Conservation (phyloP, 2,888 invertebrate genomes). For the Oxystoma pomonae region DNA sequence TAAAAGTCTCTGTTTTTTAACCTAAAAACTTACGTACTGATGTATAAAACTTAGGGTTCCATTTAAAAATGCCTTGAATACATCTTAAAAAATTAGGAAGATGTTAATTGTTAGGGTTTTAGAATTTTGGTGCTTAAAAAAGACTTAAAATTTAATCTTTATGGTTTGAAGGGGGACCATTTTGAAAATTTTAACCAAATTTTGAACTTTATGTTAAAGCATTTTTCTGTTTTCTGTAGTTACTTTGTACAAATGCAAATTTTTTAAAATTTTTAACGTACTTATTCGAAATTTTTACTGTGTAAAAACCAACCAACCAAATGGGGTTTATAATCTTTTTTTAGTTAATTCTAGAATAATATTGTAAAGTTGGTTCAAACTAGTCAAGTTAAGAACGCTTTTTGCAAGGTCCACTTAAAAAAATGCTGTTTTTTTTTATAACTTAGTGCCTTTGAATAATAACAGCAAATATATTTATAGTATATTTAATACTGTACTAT, state of each 20-base stretch:
- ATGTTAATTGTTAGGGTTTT: background rate
- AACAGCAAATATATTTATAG: slow-evolving; percentile 28
- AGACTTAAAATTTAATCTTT: slow-evolving; percentile 1
- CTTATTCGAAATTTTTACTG: too few relatives aligned
- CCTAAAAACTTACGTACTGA: background rate
- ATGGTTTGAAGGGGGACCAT: slow-evolving; percentile 5
- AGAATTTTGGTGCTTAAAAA: slow-evolving; percentile 1
- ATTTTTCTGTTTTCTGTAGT: too few relatives aligned
- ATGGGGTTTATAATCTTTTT: slow-evolving; percentile 1
- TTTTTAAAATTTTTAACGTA: too few relatives aligned
- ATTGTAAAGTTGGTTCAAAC: slow-evolving; percentile 19
- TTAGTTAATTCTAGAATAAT: too few relatives aligned
- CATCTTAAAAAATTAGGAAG: slow-evolving; percentile 24
- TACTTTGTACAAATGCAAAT: too few relatives aligned
- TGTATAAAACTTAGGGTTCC: background rate
- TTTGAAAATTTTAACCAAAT: slow-evolving; percentile 20
- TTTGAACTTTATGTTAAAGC: too few relatives aligned
- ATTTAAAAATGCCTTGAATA: slow-evolving; percentile 23
- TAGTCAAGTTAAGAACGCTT: slow-evolving; percentile 16
- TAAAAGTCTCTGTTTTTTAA: too few relatives aligned
- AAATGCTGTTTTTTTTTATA: slow-evolving; percentile 18
- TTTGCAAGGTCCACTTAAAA: slow-evolving; percentile 22
- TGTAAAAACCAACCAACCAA: slow-evolving; percentile 2
- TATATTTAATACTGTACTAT: too few relatives aligned
- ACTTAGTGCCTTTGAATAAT: slow-evolving; percentile 22